Evolutionary conservation across 2,113 vertebrate species (phyloP), one percentile per base, ranked within the genome.

Genomic region (Crotalus helleri): DNA sequence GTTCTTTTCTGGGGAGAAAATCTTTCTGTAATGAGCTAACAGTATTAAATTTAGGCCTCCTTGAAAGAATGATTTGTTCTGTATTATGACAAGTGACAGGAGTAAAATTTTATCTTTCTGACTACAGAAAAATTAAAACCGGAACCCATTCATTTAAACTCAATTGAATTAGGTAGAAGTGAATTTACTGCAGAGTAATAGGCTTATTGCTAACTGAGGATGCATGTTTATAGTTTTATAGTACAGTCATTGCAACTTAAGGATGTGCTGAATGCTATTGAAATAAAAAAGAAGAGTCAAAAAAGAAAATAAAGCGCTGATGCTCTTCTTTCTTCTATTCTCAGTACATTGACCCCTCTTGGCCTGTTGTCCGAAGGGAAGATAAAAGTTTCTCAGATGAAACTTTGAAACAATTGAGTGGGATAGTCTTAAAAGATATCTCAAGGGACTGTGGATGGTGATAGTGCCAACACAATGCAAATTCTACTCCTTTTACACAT

Each of bases 1-100:
- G n/a, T 90, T 92, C 0, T 5, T 53, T 8, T 0, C 29, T 74
- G 91, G 90, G 1, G 92, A 7, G 12, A 21, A 29, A 39, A 59
- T 21, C 23, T 58, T n/a, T 93, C 61, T 86, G 64, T 88, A 92
- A 92, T 3, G 6, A 57, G 39, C 44, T 93, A 93, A 94, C 61
- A 93, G 19, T 5, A 13, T 90, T 53, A 91, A 91, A 69, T 9
- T 23, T 59, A 91, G 90, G 93, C 90, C 29, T 87, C 26, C 15
- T 58, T 81, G 19, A 24, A 81, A 33, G 53, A 23, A 39, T 29
- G 29, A 12, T 85, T 53, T 89, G n/a, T 91, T 91, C 44, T 39
- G 23, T 93, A 19, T 89, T 91, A 46, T 57, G 44, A 51, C 54
- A 89, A 33, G 15, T 33, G 64, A 49, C 44, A 39, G 21, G 85